A percentile compares a stretch with the other conserved stretches of the same genome.
Conservation (phyloP, 2,113 vertebrate genomes). For the Etia nguti region DNA sequence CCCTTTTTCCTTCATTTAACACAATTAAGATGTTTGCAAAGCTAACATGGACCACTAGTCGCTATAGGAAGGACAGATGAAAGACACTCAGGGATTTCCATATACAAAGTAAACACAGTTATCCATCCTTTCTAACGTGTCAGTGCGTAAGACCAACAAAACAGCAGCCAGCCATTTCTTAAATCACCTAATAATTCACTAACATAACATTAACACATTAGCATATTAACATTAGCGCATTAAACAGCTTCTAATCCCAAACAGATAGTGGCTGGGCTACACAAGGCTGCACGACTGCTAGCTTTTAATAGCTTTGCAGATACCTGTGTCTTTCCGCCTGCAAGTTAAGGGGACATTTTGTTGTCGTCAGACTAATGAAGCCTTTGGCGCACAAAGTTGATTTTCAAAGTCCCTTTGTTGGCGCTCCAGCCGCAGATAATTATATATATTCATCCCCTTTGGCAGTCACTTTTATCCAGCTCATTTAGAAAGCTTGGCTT, state of each 20-base stretch:
- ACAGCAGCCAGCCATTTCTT: conserved; percentile 33
- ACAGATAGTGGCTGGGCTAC: conserved; percentile 13
- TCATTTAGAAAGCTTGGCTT: conserved; percentile 62
- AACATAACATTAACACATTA: conserved; percentile 53
- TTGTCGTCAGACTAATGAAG: conserved; percentile 61
- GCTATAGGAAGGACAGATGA: conserved; percentile 70
- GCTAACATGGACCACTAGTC: conserved; percentile 70
- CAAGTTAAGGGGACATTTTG: conserved; percentile 35
- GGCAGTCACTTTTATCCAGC: conserved; percentile 62
- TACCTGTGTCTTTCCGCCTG: conserved; percentile 42
- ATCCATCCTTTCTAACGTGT: conserved; percentile 41
- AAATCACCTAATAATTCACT: conserved; percentile 55
- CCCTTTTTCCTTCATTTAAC: conserved; percentile 73
- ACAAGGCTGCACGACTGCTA: background rate
- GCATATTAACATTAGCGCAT: conserved; percentile 51
- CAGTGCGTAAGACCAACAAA: conserved; percentile 49
- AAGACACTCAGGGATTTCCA: conserved; percentile 67
- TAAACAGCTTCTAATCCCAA: conserved; percentile 54
- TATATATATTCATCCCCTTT: conserved; percentile 66
- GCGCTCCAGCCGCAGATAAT: conserved; percentile 62
- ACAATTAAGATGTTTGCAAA: conserved; percentile 79
- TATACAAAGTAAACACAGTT: conserved; percentile 57
- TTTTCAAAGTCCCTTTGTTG: conserved; percentile 62
- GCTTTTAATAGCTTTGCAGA: conserved; percentile 42
- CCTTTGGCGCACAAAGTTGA: conserved; percentile 56